Base-by-base conservation (phyloP, 1,140 invertebrate species). In the Reticulitermes speratus region DNA sequence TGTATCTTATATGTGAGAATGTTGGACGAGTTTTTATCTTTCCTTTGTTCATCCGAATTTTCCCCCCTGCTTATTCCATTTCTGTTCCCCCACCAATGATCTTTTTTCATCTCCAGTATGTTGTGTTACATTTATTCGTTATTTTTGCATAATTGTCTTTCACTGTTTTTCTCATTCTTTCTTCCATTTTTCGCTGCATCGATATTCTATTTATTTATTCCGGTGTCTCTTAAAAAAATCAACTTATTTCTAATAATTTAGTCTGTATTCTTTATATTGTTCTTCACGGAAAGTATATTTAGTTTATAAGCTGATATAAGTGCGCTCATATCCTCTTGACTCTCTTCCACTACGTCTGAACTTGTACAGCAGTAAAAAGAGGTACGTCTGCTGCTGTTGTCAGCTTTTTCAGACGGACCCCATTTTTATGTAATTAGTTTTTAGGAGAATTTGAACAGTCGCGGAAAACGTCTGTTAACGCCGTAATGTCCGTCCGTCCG, bases 1-100 rank as follows among this genome's bases (percentile, higher is more conserved):
- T 75, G 65, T 75, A 75, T 75, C n/a, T 75, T 75, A 75, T 30
- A 30, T 75, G 65, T 75, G 65, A 75, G 65, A 75, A 75, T 75
- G n/a, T 25, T 75, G 65, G n/a, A 75, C 7, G 7, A 75, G n/a
- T 75, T 75, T 75, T 65, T 75, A 75, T 75, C n/a, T 75, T 75
- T 75, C n/a, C 65, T 75, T 75, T 30, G 14, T 30, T 30, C 65
- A 75, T 75, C 65, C n/a, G 65, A 30, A 25, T 75, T 75, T 75
- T 6, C 7, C 6, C 7, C 65, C 25, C 25, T 0, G n/a, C 25
- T 75, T n/a, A 8, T 75, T 75, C n/a, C 65, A 75, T 75, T 30
- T 75, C 25, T 75, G 7, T 75, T 30, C 65, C 2, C 14, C 65
- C 52, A 12, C 14, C 52, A 8, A 8, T 6, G 3, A 75, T 12